A percentile compares a stretch with the other conserved stretches of the same genome.
These are phyloP conservation scores for Odontamblyopus rebecca DNA, from an alignment of 2,797 vertebrate species.

Conservation along the genomic window DNA sequence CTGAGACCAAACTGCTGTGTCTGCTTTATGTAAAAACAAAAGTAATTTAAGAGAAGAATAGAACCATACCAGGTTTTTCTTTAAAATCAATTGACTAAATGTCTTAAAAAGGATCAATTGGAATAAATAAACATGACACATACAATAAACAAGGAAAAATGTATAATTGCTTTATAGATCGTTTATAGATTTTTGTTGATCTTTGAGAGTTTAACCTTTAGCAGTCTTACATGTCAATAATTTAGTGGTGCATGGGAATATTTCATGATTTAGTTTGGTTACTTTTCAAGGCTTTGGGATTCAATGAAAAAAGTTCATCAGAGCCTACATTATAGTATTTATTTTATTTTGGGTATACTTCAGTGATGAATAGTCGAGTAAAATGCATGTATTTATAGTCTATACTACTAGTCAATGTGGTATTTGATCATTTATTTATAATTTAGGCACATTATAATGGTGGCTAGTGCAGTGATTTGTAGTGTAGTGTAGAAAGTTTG, in stretches of 20 bases:
- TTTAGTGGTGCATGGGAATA: not conserved
- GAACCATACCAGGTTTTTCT: slow-evolving; percentile 25
- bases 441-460: not conserved
- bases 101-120: slow-evolving; percentile 17
- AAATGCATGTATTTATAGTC: no score
- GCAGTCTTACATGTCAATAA: not conserved
- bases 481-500: not conserved
- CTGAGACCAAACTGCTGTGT: slow-evolving; percentile 11
- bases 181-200: slow-evolving; percentile 23
- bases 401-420: no score
- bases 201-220: not conserved
- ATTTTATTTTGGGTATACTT: no score
- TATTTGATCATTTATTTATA: no score
- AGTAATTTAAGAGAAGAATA: slow-evolving; percentile 39
- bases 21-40: slow-evolving; percentile 21
- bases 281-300: no score
- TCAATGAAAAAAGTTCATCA: no score
- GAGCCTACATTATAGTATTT: no score
- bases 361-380: no score
- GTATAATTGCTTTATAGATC: slow-evolving; percentile 40
- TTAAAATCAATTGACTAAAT: slow-evolving; percentile 35
- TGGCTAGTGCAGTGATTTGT: not conserved
- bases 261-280: no score
- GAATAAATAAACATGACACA: slow-evolving; percentile 5
- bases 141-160: not conserved